These are phyloP conservation scores for Ischnura elegans DNA, from an alignment of 2,888 invertebrate species.

Conservation along the genomic window DNA sequence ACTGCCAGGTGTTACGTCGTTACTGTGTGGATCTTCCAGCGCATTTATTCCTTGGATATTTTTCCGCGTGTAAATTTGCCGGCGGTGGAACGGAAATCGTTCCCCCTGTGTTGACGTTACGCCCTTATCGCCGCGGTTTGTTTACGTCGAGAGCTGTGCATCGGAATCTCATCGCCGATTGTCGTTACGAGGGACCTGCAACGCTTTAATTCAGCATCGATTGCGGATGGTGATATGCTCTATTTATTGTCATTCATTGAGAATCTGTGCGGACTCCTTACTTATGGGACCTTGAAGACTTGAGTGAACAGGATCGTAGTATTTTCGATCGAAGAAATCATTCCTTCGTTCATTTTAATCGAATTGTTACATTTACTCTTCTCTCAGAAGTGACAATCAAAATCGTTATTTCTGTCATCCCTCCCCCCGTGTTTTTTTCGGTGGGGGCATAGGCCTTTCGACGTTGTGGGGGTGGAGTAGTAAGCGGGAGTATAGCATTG, in stretches of 20 bases:
- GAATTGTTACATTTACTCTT: not conserved
- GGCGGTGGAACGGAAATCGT: not conserved
- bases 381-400: not conserved
- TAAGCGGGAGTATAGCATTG: conserved; percentile 2
- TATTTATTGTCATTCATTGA: not conserved
- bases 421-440: not conserved
- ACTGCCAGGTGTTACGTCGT: not conserved
- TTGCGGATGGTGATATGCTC: not conserved
- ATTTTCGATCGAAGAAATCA: not conserved
- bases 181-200: not conserved
- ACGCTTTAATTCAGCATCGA: not conserved
- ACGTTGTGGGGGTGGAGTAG: not conserved
- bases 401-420: not conserved
- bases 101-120: not conserved
- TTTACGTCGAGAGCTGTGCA: not conserved
- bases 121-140: not conserved
- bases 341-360: not conserved
- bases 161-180: not conserved
- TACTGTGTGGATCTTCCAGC: not conserved
- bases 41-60: conserved; percentile 7
- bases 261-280: not conserved
- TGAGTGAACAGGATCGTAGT: not conserved
- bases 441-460: not conserved
- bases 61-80: not conserved
- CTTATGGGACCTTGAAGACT: not conserved